Conservation (phyloP, 2,888 invertebrate genomes). For the Trissoscelio sp. region DNA sequence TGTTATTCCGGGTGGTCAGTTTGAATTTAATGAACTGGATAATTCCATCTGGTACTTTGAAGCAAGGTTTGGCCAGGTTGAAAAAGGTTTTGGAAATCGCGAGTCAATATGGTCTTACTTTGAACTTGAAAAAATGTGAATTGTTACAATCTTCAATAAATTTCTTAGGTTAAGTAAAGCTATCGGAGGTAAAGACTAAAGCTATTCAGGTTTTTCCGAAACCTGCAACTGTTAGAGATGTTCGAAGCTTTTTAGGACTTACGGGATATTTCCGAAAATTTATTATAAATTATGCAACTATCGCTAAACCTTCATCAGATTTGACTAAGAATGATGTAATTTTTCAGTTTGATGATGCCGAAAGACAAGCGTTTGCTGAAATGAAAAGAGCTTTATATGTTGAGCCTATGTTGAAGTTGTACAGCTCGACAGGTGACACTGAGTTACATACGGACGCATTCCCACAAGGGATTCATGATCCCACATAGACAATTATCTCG, state of each 20-base stretch:
- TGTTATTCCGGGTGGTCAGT: neutral
- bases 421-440: neutral
- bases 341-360: neutral
- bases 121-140: neutral
- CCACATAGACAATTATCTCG: too few relatives aligned
- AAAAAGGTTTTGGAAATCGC: neutral
- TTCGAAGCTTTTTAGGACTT: neutral
- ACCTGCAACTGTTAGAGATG: neutral
- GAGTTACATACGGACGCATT: slow-evolving; percentile 11
- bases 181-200: neutral
- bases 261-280: neutral
- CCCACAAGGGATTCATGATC: too few relatives aligned
- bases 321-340: neutral
- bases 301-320: neutral
- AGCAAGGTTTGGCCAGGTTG: neutral
- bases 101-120: neutral
- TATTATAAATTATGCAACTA: neutral
- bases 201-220: neutral
- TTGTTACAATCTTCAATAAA: neutral
- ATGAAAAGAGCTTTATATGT: too few relatives aligned
- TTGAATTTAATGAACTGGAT: neutral
- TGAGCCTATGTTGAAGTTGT: too few relatives aligned
- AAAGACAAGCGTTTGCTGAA: neutral
- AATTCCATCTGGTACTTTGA: neutral
- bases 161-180: neutral